These are phyloP conservation scores for Syngnathus floridae DNA, from an alignment of 2,113 vertebrate species.

Conservation along the genomic window DNA sequence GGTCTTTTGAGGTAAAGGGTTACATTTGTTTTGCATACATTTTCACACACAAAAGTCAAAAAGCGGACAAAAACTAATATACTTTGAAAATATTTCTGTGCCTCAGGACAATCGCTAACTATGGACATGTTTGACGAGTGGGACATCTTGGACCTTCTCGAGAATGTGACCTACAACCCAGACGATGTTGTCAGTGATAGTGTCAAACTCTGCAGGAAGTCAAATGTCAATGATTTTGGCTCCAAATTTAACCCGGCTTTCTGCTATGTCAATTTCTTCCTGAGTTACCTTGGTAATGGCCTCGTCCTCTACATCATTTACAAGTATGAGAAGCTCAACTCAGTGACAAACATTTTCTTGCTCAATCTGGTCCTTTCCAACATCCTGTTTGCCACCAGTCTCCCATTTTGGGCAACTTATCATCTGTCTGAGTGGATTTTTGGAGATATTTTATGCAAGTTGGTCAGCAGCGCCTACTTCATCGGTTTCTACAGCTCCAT, in stretches of 20 bases:
- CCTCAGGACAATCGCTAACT: conserved; percentile 24
- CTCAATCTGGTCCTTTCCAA: conserved; percentile 74
- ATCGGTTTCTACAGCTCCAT: conserved; percentile 75
- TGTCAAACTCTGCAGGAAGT: conserved; percentile 36
- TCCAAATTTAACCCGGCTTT: conserved; percentile 57
- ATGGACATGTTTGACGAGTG: background rate
- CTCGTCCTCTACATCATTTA: conserved; percentile 68
- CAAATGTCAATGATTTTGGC: conserved; percentile 45
- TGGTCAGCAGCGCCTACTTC: conserved; percentile 64
- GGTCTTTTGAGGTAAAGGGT: background rate
- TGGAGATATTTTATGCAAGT: conserved; percentile 63
- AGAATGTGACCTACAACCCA: background rate
- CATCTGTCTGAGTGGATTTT: conserved; percentile 68
- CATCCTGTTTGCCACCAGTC: conserved; percentile 66
- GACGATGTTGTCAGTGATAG: conserved; percentile 7
- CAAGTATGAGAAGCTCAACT: conserved; percentile 68
- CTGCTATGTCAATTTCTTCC: conserved; percentile 64
- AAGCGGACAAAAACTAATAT: background rate
- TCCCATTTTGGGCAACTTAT: conserved; percentile 71
- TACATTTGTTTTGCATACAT: background rate
- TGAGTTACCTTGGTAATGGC: conserved; percentile 70
- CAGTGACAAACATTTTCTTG: conserved; percentile 72
- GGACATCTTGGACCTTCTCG: fast-evolving
- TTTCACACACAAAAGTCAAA: background rate
- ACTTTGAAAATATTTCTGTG: background rate